Conservation (phyloP, 1,140 invertebrate genomes). For the Hylaeus volcanicus region DNA sequence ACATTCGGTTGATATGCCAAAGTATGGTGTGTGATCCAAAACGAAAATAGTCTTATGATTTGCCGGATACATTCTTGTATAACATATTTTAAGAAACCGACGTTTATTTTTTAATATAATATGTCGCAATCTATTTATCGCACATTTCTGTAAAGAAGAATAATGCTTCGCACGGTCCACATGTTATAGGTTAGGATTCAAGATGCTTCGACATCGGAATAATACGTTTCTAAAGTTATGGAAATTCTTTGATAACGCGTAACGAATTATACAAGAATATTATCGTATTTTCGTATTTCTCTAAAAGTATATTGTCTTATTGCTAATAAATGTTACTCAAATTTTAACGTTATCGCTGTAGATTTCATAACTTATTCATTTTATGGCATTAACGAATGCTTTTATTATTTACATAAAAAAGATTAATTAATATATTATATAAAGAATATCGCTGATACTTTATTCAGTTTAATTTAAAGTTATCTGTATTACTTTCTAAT, state of each 20-base stretch:
- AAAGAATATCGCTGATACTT: not conserved
- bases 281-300: not conserved
- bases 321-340: not conserved
- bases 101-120: not conserved
- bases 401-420: not conserved
- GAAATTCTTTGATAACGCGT: not conserved
- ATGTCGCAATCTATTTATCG: not conserved
- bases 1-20: constrained; percentile 92
- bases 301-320: not conserved
- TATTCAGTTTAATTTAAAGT: not conserved
- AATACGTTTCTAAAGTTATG: not conserved
- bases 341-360: no score
- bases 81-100: constrained; percentile 23
- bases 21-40: constrained; percentile 94
- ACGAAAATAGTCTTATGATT: constrained; percentile 98
- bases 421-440: not conserved
- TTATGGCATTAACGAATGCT: not conserved
- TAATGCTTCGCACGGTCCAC: not conserved
- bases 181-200: constrained; percentile 32
- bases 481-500: not conserved
- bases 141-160: not conserved
- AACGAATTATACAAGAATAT: not conserved
- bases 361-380: not conserved
- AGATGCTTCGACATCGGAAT: not conserved
- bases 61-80: constrained; percentile 81